Percentiles rank a stretch among this genome's conserved stretches.
phyloP scores from a whole-genome alignment of 53 echinoderm and acorn worm genomes.

The Hippasteria phrygiana region DNA sequence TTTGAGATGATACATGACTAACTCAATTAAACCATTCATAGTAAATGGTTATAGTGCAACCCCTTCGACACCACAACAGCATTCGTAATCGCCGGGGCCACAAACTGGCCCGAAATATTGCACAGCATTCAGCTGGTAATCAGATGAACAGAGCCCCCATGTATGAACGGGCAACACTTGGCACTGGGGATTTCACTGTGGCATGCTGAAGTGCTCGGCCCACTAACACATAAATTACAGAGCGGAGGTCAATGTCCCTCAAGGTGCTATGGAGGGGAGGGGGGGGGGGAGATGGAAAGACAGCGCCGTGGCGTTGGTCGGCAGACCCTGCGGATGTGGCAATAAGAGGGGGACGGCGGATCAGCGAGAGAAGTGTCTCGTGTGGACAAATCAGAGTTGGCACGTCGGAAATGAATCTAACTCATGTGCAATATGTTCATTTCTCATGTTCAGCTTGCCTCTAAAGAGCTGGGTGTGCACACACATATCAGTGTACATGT shows the following conservation, averaged over 20 bases:
- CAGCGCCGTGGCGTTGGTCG: background rate
- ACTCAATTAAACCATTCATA: too few relatives aligned
- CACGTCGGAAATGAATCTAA: slow-evolving; percentile 1
- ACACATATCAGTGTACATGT: background rate
- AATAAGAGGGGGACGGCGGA: background rate
- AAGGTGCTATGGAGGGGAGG: background rate
- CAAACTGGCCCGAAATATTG: too few relatives aligned
- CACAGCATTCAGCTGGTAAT: too few relatives aligned
- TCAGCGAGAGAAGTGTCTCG: background rate
- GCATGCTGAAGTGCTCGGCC: background rate
- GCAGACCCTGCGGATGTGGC: background rate
- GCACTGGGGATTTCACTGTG: background rate
- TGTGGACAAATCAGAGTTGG: background rate
- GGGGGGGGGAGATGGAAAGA: too few relatives aligned
- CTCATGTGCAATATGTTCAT: slow-evolving; percentile 9
- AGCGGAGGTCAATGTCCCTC: slow-evolving; percentile 26
- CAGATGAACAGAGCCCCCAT: slow-evolving; percentile 39
- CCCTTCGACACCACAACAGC: too few relatives aligned
- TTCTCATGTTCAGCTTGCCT: background rate
- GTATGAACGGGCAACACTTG: background rate
- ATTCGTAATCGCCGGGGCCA: too few relatives aligned
- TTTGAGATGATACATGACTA: too few relatives aligned
- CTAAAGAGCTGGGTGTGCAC: background rate
- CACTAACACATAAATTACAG: slow-evolving; percentile 9
- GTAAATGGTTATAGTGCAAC: too few relatives aligned